Percentiles rank a stretch among this genome's conserved stretches.
These are phyloP conservation scores for Apodemus agrarius DNA, from an alignment of 2,797 vertebrate species.

Conservation along the genomic window DNA sequence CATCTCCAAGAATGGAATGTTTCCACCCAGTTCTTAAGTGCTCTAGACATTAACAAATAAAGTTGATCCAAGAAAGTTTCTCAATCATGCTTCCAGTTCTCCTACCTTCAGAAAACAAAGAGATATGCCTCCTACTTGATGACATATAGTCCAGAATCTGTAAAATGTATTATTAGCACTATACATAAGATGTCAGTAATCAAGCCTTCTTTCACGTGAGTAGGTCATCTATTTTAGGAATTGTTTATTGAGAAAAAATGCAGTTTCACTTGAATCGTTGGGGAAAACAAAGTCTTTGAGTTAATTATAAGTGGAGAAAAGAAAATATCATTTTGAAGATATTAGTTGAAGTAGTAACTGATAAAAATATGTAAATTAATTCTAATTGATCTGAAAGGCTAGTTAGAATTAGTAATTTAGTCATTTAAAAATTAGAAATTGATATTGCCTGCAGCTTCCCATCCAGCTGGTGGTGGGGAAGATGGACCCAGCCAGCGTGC, in stretches of 20 bases:
- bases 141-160: background rate
- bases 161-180: background rate
- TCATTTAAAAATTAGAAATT: too few species aligned
- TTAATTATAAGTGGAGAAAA: constrained; percentile 83
- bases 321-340: constrained; percentile 83
- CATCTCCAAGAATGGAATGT: constrained; percentile 48
- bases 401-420: too few species aligned
- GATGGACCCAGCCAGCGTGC: too few species aligned
- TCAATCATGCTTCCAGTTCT: too few species aligned
- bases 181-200: constrained; percentile 71
- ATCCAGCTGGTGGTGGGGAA: too few species aligned
- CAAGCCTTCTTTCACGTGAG: constrained; percentile 77
- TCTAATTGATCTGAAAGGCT: constrained; percentile 84
- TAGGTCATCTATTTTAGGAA: constrained; percentile 83
- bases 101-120: background rate
- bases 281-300: constrained; percentile 80
- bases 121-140: background rate
- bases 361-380: constrained; percentile 85
- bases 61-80: too few species aligned
- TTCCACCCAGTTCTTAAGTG: background rate
- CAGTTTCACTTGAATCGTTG: constrained; percentile 82
- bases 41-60: too few species aligned
- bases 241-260: constrained; percentile 84
- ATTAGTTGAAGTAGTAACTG: constrained; percentile 81
- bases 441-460: too few species aligned